Conservation (phyloP, 2,888 invertebrate species). For the Frankliniella intonsa region DNA sequence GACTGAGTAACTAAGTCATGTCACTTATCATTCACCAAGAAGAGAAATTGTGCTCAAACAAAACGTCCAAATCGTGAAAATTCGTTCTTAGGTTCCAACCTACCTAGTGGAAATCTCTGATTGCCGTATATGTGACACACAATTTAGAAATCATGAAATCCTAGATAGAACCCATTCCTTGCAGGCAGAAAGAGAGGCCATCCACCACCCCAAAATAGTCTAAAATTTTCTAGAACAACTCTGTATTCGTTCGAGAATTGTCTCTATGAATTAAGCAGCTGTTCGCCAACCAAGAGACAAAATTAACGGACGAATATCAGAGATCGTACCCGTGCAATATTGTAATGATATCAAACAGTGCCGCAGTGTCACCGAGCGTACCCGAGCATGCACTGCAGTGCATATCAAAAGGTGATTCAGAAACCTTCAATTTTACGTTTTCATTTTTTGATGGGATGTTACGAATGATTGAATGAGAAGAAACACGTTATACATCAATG, state of each 20-base stretch:
- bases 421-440: background rate
- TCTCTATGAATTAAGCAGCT: background rate
- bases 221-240: background rate
- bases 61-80: background rate
- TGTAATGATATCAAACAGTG: background rate
- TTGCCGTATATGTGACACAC: background rate
- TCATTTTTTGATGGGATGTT: background rate
- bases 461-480: too few species aligned
- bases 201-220: background rate
- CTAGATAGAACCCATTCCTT: background rate
- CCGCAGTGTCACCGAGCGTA: background rate
- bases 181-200: background rate
- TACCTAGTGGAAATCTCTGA: constrained; percentile 2
- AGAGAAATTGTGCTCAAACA: background rate
- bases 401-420: background rate
- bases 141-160: background rate
- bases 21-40: background rate
- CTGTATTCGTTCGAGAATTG: background rate
- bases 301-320: background rate
- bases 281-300: background rate
- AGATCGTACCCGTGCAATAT: background rate
- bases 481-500: background rate
- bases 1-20: too few species aligned
- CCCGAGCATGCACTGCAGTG: background rate
- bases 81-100: background rate